These are phyloP conservation scores for Psettodes erumei DNA, from an alignment of 2,113 vertebrate species.

Conservation along the genomic window DNA sequence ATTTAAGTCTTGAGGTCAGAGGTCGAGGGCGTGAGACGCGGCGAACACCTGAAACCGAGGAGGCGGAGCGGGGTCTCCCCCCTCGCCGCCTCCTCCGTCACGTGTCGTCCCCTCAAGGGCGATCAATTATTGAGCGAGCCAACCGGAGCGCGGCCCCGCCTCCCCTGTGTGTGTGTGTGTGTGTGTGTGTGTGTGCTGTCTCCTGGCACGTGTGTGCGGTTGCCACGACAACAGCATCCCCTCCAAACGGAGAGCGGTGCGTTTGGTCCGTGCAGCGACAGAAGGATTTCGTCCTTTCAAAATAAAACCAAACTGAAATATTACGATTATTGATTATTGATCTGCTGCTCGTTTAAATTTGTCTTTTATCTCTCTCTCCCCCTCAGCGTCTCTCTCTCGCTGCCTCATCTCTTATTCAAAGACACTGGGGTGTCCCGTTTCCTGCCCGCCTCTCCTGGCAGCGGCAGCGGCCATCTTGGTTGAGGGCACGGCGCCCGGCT, in stretches of 20 bases:
- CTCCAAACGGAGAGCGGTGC: constrained; percentile 9
- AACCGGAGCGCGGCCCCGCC: constrained; percentile 29
- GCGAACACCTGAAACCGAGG: constrained; percentile 6
- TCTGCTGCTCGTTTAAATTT: neutral
- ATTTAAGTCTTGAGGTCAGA: too few species aligned
- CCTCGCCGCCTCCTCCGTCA: constrained; percentile 8
- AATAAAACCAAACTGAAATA: neutral
- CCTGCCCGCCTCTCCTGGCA: constrained; percentile 18
- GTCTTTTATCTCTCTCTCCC: too few species aligned
- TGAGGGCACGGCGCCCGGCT: neutral
- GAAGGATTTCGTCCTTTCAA: neutral
- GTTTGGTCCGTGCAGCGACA: constrained; percentile 24
- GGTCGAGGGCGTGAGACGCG: too few species aligned
- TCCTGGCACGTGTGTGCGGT: constrained; percentile 46
- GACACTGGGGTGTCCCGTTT: constrained; percentile 61
- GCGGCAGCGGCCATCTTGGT: constrained; percentile 39
- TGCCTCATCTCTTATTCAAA: constrained; percentile 71
- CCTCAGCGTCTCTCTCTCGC: neutral
- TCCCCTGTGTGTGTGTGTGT: constrained; percentile 16
- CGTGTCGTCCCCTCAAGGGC: constrained; percentile 39
- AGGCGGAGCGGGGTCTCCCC: neutral
- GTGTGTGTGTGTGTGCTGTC: constrained; percentile 30
- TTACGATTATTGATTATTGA: neutral
- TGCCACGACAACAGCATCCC: constrained; percentile 55
- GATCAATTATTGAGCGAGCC: constrained; percentile 67